phyloP scores from a whole-genome alignment of 2,113 vertebrate species.

The Rhegmatorhina hoffmannsi region DNA sequence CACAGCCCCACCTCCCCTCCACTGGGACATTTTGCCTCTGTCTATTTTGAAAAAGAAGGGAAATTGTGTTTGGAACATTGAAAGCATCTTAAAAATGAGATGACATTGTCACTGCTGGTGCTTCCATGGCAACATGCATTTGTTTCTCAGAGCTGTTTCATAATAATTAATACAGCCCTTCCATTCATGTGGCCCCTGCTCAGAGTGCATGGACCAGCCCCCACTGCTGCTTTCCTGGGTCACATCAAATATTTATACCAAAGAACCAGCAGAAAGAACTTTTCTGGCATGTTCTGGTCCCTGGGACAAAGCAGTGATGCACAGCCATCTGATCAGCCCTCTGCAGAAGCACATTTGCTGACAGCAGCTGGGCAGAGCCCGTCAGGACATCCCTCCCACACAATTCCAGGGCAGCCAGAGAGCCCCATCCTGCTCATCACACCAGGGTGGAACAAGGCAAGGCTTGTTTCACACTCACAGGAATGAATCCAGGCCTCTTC shows the following conservation, averaged over 20 bases:
- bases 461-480: not conserved
- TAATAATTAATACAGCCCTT: constrained; percentile 60
- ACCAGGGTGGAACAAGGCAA: not conserved
- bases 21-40: not conserved
- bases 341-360: not conserved
- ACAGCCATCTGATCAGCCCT: not conserved
- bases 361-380: not conserved
- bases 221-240: not conserved
- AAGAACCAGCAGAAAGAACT: not conserved
- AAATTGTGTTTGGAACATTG: constrained; percentile 29
- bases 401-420: not conserved
- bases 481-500: not conserved
- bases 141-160: constrained; percentile 42
- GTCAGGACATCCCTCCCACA: not conserved
- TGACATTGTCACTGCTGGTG: constrained; percentile 47
- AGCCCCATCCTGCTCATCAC: not conserved
- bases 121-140: constrained; percentile 76
- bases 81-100: constrained; percentile 43
- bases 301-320: not conserved
- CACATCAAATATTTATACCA: not conserved
- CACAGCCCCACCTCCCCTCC: not conserved
- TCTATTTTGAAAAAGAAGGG: not conserved
- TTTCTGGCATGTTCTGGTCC: not conserved
- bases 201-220: not conserved
- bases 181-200: not conserved